These are phyloP conservation scores for Heliconius himera DNA, from an alignment of 1,140 invertebrate genomes.

Conservation along the genomic window DNA sequence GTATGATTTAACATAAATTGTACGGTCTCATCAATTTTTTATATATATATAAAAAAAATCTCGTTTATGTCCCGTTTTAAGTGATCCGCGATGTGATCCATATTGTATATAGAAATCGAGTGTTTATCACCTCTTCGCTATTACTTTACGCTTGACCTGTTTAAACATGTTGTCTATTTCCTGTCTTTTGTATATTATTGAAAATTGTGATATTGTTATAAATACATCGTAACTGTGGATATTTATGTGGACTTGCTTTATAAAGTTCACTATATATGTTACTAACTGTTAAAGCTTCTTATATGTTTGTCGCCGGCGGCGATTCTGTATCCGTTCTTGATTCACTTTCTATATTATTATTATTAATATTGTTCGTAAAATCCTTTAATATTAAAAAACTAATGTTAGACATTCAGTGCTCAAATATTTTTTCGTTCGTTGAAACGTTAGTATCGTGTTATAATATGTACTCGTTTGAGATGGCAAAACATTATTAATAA, in stretches of 20 bases:
- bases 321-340: conserved; percentile 38
- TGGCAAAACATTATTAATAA: conserved; percentile 33
- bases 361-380: conserved; percentile 48
- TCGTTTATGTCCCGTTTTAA: conserved; percentile 58
- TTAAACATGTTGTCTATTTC: conserved; percentile 68
- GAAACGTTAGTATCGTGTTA: conserved; percentile 41
- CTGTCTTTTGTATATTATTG: conserved; percentile 79
- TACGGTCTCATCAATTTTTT: conserved; percentile 62
- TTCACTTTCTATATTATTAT: conserved; percentile 44
- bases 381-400: conserved; percentile 44
- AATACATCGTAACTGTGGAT: conserved; percentile 68
- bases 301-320: conserved; percentile 38
- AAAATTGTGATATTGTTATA: conserved; percentile 81
- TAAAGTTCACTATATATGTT: conserved; percentile 55
- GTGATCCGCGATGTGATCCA: conserved; percentile 58
- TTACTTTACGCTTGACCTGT: conserved; percentile 78
- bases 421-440: conserved; percentile 51
- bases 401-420: conserved; percentile 56
- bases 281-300: conserved; percentile 55
- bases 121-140: conserved; percentile 64
- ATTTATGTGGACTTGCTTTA: conserved; percentile 66
- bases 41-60: conserved; percentile 40
- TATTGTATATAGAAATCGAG: conserved; percentile 62
- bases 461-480: conserved; percentile 40
- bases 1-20: conserved; percentile 49